A percentile compares a stretch with the other conserved stretches of the same genome.
Evolutionary conservation across 2,888 invertebrate genomes (phyloP).

Genomic region (Oscheius myriophilus): DNA sequence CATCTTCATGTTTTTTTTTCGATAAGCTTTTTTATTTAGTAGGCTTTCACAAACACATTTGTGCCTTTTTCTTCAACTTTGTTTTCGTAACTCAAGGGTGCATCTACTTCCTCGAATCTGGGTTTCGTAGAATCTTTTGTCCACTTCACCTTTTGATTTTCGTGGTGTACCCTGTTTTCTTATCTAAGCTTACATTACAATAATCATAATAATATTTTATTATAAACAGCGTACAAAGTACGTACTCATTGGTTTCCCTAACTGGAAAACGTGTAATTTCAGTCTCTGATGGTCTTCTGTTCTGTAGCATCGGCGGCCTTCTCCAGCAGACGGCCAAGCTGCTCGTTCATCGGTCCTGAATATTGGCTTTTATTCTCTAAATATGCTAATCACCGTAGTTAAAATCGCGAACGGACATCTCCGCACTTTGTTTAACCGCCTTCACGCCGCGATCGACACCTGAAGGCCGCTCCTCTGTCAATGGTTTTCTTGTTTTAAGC

Average conservation of each 20-base stretch:
- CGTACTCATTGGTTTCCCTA: constrained; percentile 29
- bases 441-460: constrained; percentile 56
- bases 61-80: too few relatives aligned
- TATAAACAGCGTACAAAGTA: constrained; percentile 25
- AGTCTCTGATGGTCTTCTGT: constrained; percentile 31
- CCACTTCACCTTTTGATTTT: too few relatives aligned
- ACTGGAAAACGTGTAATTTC: constrained; percentile 28
- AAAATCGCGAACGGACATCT: constrained; percentile 47
- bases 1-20: too few relatives aligned
- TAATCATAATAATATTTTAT: too few relatives aligned
- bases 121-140: too few relatives aligned
- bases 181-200: too few relatives aligned
- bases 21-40: too few relatives aligned
- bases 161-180: too few relatives aligned
- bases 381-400: constrained; percentile 31
- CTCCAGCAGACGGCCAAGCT: constrained; percentile 34
- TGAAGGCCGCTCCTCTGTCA: constrained; percentile 34
- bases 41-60: too few relatives aligned
- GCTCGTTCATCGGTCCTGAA: constrained; percentile 59
- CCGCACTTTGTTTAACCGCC: constrained; percentile 53
- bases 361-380: neutral
- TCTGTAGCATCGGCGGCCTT: constrained; percentile 50
- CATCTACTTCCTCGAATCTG: too few relatives aligned
- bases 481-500: neutral
- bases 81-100: too few relatives aligned